Evolutionary conservation across 2,797 vertebrate species (phyloP), one percentile per base, ranked within the genome.

Genomic region (Sebastolobus alascanus): DNA sequence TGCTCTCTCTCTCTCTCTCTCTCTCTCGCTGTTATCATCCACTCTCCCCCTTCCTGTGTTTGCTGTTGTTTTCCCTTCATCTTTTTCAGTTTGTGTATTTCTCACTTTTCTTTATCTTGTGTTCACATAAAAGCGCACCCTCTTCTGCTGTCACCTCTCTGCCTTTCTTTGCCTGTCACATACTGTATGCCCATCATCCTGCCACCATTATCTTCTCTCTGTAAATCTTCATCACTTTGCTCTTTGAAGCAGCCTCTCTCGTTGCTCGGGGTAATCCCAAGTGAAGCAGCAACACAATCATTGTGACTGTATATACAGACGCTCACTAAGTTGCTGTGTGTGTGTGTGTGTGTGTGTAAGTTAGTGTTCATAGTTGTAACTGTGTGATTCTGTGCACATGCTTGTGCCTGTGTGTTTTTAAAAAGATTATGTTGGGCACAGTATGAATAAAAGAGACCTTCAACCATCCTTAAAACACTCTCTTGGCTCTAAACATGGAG

Each of bases 141-240:
- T 82, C 73, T 61, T 68, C 33, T 73, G 67, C 68, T 67, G 65
- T 77, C 80, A 75, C 73, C 68, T 70, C 68, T 73, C 68, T 79
- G 72, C 50, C 40, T 83, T 84, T 82, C 72, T 80, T 25, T 84
- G 29, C 81, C 71, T 66, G 77, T 83, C 83, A 77, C 64, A 35
- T 60, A 37, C 59, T 73, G 59, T 73, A 33, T 80, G 52, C 75
- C 79, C 82, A 74, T 80, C 77, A 77, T 90, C 80, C 64, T 72
- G 65, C 73, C 75, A 27, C 40, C 70, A 54, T 78, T 68, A 71
- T 79, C 74, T 76, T 54, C 78, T 52, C 58, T 52, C 37, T 73
- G 68, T 43, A 74, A 63, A 64, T 87, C 69, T 77, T 69, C 66
- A 65, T 83, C 84, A 69, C 77, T 6, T 14, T 61, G 60, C 40